Conservation (phyloP, 2,888 invertebrate species). For the Orchesellides sinensis region DNA sequence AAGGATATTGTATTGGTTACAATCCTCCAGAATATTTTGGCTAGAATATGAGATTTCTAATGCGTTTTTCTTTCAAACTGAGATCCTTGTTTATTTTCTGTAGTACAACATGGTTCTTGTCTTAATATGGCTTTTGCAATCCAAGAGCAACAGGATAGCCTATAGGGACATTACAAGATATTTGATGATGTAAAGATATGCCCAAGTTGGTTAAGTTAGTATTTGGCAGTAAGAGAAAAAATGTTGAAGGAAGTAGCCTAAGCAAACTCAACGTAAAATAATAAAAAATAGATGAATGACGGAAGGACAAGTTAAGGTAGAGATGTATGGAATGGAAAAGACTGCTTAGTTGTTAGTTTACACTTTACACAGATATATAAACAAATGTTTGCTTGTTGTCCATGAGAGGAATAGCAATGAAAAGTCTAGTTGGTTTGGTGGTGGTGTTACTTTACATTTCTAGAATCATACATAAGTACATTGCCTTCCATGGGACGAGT, state of each 20-base stretch:
- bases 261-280: neutral
- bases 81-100: too few species aligned
- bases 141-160: neutral
- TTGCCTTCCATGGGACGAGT: neutral
- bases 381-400: neutral
- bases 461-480: neutral
- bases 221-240: neutral
- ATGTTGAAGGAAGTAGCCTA: neutral
- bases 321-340: slow-evolving; percentile 21
- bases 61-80: too few species aligned
- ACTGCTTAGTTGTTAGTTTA: neutral
- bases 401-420: too few species aligned
- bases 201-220: neutral
- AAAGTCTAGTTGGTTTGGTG: too few species aligned
- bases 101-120: too few species aligned
- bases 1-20: neutral
- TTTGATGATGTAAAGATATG: neutral
- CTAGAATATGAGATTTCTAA: neutral
- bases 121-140: too few species aligned
- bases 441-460: neutral
- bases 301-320: slow-evolving; percentile 28
- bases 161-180: neutral
- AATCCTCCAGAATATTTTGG: neutral
- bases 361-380: neutral
- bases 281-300: slow-evolving; percentile 29